phyloP scores from a whole-genome alignment of 2,797 vertebrate genomes.

The Sebastes hubbsi region DNA sequence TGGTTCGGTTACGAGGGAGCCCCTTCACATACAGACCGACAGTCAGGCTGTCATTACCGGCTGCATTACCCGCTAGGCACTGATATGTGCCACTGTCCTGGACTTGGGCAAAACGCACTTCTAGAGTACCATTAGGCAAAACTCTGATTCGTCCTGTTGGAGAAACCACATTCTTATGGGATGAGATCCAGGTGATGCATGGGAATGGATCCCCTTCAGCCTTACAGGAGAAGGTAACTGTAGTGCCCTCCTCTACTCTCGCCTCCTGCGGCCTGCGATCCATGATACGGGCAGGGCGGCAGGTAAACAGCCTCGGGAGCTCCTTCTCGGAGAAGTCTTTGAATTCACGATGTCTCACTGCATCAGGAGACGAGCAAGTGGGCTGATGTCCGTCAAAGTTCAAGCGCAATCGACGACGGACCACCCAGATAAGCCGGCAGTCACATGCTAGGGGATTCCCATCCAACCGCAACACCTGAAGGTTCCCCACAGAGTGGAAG shows the following conservation, averaged over 20 bases:
- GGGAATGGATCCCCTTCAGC: slow-evolving; percentile 89
- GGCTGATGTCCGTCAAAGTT: slow-evolving; percentile 87
- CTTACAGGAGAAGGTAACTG: slow-evolving; percentile 84
- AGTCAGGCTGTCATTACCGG: slow-evolving; percentile 87
- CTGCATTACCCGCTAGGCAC: slow-evolving; percentile 87
- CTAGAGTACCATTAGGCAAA: slow-evolving; percentile 85
- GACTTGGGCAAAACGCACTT: slow-evolving; percentile 86
- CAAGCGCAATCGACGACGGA: slow-evolving; percentile 81
- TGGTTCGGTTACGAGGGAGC: slow-evolving; percentile 76
- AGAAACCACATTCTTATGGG: slow-evolving; percentile 76
- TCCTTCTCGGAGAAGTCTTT: slow-evolving; percentile 86
- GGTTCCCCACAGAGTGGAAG: slow-evolving; percentile 87
- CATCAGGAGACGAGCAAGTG: slow-evolving; percentile 81
- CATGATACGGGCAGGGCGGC: slow-evolving; percentile 82
- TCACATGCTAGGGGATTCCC: slow-evolving; percentile 91
- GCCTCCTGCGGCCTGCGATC: slow-evolving; percentile 81
- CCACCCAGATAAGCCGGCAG: slow-evolving; percentile 91
- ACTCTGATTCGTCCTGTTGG: slow-evolving; percentile 82
- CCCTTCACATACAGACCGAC: slow-evolving; percentile 85
- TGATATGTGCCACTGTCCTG: slow-evolving; percentile 86
- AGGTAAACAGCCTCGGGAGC: slow-evolving; percentile 85
- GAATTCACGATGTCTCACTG: slow-evolving; percentile 79
- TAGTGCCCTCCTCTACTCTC: slow-evolving; percentile 85
- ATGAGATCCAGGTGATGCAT: slow-evolving; percentile 85
- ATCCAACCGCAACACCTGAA: slow-evolving; percentile 88